Evolutionary conservation across 1,140 invertebrate genomes (phyloP), one percentile per base, ranked within the genome.

Genomic region (Goniozus legneri): DNA sequence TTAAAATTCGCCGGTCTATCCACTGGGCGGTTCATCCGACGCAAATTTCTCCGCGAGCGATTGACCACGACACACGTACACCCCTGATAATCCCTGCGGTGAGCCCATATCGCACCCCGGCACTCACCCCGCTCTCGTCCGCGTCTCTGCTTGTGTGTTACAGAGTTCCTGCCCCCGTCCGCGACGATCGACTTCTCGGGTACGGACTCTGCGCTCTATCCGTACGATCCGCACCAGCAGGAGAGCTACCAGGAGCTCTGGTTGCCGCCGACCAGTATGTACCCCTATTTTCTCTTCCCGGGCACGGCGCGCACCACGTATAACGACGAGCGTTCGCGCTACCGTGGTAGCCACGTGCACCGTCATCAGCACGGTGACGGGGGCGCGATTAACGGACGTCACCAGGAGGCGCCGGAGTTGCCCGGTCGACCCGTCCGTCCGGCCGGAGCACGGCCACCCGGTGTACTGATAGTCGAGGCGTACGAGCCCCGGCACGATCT

Each of bases 201-300:
- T 65, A 77, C 78, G 61, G 77, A 79, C 54, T 77, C 78, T 57
- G 78, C 77, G 73, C 73, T 79, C 54, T 76, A 78, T 71, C 72
- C 76, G 44, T 75, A 73, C 67, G 74, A 79, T 62, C 69, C 75
- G 55, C 70, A 68, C 48, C 65, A 77, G 60, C 69, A 74, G 61
- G 75, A 74, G 54, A 75, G 68, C 65, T 74, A 75, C 64, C 73
- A 73, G 58, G 75, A 78, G 61, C 67, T 77, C 62, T 79, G 76
- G 77, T 77, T 76, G 51, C 74, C 75, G 54, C 70, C 76, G 50
- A 77, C 77, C 62, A 79, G 75, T 70, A 74, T 77, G 62, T 79
- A 80, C 56, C 78, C 79, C 52, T 78, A 77, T 71, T 79, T 79
- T 73, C 69, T 80, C 46, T 78, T 78, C 62, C 77, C 77, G 47